A percentile compares a stretch with the other conserved stretches of the same genome.
These are phyloP conservation scores for Telmatherina bonti DNA, from an alignment of 2,797 vertebrate species.

Conservation along the genomic window DNA sequence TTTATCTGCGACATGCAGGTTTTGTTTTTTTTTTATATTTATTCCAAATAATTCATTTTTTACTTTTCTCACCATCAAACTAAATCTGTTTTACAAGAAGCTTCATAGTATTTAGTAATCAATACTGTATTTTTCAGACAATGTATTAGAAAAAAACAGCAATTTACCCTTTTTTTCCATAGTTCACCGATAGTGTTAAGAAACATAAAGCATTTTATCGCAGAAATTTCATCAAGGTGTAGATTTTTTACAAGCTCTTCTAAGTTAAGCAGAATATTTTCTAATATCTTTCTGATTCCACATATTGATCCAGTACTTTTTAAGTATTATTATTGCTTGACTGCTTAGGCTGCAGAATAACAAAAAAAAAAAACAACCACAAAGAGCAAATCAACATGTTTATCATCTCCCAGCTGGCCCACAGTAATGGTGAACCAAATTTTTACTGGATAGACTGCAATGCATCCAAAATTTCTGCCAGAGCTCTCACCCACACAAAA, in stretches of 20 bases:
- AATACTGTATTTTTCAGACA: background rate
- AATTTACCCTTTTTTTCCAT: background rate
- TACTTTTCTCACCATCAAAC: no score
- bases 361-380: background rate
- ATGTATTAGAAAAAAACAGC: no score
- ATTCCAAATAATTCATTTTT: no score
- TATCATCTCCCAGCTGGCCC: constrained; percentile 1
- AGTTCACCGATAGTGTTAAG: no score
- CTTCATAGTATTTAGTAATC: no score
- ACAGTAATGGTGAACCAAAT: background rate
- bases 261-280: no score
- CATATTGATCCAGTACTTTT: background rate
- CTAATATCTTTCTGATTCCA: background rate
- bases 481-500: constrained; percentile 16
- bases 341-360: background rate
- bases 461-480: constrained; percentile 2
- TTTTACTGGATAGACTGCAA: constrained; percentile 8
- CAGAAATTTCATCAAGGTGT: background rate
- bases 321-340: background rate
- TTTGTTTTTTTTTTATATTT: no score
- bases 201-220: background rate
- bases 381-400: constrained; percentile 2
- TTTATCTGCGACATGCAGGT: no score
- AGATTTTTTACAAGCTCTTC: background rate
- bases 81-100: no score